A percentile compares a stretch with the other conserved stretches of the same genome.
These are phyloP conservation scores for Caenorhabditis panamensis DNA, from an alignment of 2,888 invertebrate genomes.

Conservation along the genomic window DNA sequence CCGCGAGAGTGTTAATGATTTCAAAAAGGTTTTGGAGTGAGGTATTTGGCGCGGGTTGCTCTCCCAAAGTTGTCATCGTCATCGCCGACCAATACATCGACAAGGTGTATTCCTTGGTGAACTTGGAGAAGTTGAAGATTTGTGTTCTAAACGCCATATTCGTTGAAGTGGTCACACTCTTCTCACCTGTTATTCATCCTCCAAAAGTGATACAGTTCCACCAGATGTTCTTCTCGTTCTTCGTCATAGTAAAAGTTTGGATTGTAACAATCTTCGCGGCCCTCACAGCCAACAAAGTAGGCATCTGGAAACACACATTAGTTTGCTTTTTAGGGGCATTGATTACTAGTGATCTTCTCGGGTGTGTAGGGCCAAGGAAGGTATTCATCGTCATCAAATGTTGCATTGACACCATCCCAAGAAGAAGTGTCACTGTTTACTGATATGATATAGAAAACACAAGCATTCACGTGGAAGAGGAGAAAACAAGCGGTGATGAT, in stretches of 20 bases:
- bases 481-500: constrained; percentile 62
- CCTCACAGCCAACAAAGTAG: constrained; percentile 55
- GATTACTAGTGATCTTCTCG: constrained; percentile 64
- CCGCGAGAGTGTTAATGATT: constrained; percentile 69
- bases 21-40: constrained; percentile 68
- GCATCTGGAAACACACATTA: constrained; percentile 43
- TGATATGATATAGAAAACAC: constrained; percentile 68
- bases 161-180: constrained; percentile 7
- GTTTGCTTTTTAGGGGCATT: not conserved
- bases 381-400: constrained; percentile 66
- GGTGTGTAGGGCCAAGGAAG: constrained; percentile 67
- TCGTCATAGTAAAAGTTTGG: constrained; percentile 57
- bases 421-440: constrained; percentile 58
- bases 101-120: constrained; percentile 72
- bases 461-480: constrained; percentile 78
- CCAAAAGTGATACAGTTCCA: constrained; percentile 67
- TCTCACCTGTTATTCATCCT: constrained; percentile 45
- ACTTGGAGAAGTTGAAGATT: constrained; percentile 54
- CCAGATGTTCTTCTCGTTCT: constrained; percentile 64
- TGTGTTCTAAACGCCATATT: constrained; percentile 49
- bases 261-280: constrained; percentile 45
- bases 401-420: constrained; percentile 63
- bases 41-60: constrained; percentile 73
- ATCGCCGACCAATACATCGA: constrained; percentile 76
- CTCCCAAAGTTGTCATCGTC: constrained; percentile 76